Conservation (phyloP, 2,113 vertebrate genomes). For the Castor canadensis region DNA sequence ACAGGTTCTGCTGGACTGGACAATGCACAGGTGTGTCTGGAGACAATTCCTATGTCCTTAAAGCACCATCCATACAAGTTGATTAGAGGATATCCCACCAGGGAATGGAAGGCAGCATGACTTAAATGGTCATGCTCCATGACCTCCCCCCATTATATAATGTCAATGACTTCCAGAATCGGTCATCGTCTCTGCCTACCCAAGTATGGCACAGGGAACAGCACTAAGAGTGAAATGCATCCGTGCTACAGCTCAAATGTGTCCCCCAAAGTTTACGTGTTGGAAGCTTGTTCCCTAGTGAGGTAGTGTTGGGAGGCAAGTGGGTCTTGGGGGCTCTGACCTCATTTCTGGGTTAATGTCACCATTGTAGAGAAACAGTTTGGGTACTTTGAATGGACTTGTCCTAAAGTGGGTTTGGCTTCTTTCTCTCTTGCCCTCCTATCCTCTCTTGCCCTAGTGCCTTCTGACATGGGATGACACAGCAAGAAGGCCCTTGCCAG, state of each 20-base stretch:
- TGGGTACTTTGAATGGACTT: not conserved
- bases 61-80: no score
- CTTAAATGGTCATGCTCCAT: no score
- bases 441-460: not conserved
- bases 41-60: no score
- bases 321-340: not conserved
- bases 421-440: not conserved
- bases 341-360: not conserved
- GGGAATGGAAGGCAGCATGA: not conserved
- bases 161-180: not conserved
- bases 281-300: not conserved
- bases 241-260: not conserved
- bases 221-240: fast-evolving
- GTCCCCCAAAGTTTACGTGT: no score
- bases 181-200: no score
- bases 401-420: not conserved
- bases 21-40: no score
- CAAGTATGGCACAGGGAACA: fast-evolving
- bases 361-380: not conserved
- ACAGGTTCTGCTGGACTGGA: not conserved
- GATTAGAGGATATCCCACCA: no score
- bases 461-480: not conserved
- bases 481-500: not conserved
- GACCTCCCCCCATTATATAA: no score
- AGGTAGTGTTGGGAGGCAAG: not conserved